These are phyloP conservation scores for Terrapene triunguis DNA, from an alignment of 2,113 vertebrate genomes.

Conservation along the genomic window DNA sequence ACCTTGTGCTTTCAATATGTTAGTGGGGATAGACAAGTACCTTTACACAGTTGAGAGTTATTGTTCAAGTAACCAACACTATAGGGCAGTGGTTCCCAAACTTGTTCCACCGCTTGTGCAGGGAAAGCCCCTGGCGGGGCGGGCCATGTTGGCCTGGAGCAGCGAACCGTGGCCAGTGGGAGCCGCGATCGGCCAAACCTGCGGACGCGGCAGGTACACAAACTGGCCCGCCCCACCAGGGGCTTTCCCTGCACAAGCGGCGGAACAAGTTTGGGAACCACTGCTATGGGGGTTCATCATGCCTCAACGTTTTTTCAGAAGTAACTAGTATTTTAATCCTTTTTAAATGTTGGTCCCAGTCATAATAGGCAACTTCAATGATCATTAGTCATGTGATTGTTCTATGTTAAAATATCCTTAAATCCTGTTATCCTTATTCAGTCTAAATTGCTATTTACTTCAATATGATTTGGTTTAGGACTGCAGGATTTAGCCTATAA, in stretches of 20 bases:
- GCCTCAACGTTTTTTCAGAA: background rate
- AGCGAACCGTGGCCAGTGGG: no score
- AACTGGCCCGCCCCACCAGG: no score
- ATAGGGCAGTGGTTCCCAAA: no score
- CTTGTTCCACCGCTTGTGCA: no score
- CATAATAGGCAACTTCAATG: background rate
- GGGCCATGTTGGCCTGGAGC: no score
- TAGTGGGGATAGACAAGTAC: background rate
- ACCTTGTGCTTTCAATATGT: background rate
- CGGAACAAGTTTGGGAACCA: no score
- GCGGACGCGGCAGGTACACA: no score
- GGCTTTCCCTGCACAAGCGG: no score
- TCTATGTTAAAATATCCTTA: background rate
- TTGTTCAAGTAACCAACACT: background rate
- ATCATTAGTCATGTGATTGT: background rate
- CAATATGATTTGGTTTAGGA: background rate
- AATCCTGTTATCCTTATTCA: background rate
- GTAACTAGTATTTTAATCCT: background rate
- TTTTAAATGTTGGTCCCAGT: background rate
- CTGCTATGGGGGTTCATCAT: background rate
- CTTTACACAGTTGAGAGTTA: background rate
- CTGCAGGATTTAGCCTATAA: background rate
- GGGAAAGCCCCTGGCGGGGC: no score
- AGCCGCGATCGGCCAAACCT: no score
- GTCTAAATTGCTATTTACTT: background rate